These are phyloP conservation scores for Brachionus manjavacas DNA, from an alignment of 1,140 invertebrate species.

Conservation along the genomic window DNA sequence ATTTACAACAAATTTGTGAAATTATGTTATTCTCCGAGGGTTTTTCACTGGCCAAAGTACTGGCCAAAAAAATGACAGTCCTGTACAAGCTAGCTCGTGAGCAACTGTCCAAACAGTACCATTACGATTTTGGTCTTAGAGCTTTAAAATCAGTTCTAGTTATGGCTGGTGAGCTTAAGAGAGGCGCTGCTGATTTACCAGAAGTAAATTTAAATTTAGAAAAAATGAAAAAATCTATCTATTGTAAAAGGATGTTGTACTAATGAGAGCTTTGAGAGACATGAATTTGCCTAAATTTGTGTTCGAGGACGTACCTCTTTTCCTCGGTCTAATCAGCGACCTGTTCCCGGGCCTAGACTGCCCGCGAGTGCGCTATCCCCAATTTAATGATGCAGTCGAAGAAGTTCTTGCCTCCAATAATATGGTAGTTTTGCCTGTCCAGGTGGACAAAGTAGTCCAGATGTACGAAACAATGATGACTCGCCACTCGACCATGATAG, in stretches of 20 bases:
- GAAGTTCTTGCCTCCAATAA: constrained; percentile 64
- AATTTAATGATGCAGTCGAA: constrained; percentile 74
- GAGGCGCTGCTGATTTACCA: constrained; percentile 68
- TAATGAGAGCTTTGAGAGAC: constrained; percentile 73
- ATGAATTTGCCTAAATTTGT: constrained; percentile 89
- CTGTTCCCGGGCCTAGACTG: constrained; percentile 81
- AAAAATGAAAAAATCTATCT: not conserved
- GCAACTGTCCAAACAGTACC: constrained; percentile 81
- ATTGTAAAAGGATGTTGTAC: constrained; percentile 19
- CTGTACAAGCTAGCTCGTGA: constrained; percentile 76
- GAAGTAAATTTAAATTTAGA: constrained; percentile 57
- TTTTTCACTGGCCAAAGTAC: constrained; percentile 74
- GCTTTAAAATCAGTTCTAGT: constrained; percentile 79
- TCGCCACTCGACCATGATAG: constrained; percentile 80
- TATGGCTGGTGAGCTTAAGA: constrained; percentile 78
- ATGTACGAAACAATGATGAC: constrained; percentile 89
- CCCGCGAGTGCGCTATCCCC: constrained; percentile 73
- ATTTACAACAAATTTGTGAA: constrained; percentile 80
- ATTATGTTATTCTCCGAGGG: constrained; percentile 86
- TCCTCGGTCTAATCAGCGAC: constrained; percentile 78
- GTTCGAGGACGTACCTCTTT: constrained; percentile 79
- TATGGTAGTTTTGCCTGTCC: constrained; percentile 70
- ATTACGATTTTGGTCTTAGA: constrained; percentile 87
- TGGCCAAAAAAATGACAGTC: constrained; percentile 87
- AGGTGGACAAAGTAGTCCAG: constrained; percentile 82